A percentile compares a stretch with the other conserved stretches of the same genome.
phyloP scores from a whole-genome alignment of 2,113 vertebrate species.

The Lampris megalopsis region DNA sequence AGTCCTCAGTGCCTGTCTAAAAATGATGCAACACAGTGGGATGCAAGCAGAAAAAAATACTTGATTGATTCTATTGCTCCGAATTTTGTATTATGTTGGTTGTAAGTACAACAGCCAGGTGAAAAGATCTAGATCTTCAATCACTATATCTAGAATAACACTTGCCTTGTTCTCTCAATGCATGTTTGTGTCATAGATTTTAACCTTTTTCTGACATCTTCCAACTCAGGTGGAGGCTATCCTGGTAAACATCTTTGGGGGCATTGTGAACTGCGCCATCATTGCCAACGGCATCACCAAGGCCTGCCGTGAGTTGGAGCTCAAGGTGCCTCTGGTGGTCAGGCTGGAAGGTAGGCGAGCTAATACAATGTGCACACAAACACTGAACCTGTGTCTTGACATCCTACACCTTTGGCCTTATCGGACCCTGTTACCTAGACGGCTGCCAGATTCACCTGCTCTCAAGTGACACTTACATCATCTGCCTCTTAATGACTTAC shows the following conservation, averaged over 20 bases:
- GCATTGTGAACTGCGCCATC: conserved; percentile 98
- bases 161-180: neutral
- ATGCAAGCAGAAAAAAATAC: no score
- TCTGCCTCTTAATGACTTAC: neutral
- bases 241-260: conserved; percentile 97
- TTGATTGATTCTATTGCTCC: no score
- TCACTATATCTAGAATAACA: no score
- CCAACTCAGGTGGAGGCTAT: conserved; percentile 92
- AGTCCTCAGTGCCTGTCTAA: no score
- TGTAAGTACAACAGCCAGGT: no score
- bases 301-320: conserved; percentile 92
- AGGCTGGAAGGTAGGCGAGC: conserved; percentile 91
- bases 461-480: neutral
- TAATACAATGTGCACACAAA: neutral
- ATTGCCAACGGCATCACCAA: conserved; percentile 98
- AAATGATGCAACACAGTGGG: no score
- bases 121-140: no score
- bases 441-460: neutral
- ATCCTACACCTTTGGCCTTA: neutral
- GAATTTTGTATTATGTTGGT: no score
- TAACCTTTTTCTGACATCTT: neutral
- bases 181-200: neutral
- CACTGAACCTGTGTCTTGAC: neutral
- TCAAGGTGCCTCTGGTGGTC: conserved; percentile 95
- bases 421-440: neutral